Evolutionary conservation across 2,113 vertebrate species (phyloP).

Genomic region (Oreamnos americanus): DNA sequence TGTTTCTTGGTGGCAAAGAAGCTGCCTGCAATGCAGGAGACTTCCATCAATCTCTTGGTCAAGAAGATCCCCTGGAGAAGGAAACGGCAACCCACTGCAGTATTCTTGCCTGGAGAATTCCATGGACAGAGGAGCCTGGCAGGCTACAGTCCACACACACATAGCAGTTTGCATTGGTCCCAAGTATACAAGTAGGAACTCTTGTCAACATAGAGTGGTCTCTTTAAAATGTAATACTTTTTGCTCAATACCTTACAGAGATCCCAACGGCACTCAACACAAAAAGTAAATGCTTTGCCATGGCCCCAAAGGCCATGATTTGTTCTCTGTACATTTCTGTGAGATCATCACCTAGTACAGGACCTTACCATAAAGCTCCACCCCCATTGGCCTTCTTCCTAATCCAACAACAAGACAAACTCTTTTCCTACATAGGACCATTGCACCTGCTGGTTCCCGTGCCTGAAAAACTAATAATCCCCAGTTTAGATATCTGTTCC

Average conservation of each 20-base stretch:
- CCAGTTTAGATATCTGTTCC: not conserved
- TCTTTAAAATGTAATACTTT: not conserved
- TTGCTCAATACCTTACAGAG: not conserved
- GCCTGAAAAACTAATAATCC: not conserved
- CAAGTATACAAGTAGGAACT: not conserved
- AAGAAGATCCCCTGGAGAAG: not conserved
- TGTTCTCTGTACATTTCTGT: not conserved
- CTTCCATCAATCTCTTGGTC: not conserved
- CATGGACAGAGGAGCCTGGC: not conserved
- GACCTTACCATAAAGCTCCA: not conserved
- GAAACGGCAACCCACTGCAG: rapidly evolving
- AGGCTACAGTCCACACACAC: not conserved
- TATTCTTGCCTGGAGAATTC: not conserved
- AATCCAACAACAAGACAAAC: not conserved
- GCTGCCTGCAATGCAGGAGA: not conserved
- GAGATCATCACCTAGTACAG: not conserved
- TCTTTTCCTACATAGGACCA: not conserved
- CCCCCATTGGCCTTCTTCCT: not conserved
- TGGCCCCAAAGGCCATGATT: not conserved
- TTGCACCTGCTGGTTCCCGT: not conserved
- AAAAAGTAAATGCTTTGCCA: not conserved
- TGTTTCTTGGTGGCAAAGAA: not conserved
- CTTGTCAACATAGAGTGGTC: not conserved
- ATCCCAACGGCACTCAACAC: not conserved
- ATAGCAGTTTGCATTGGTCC: not conserved